Percentiles rank a stretch among this genome's conserved stretches.
phyloP scores from a whole-genome alignment of 2,888 invertebrate genomes.

The Choreutis nemorana region DNA sequence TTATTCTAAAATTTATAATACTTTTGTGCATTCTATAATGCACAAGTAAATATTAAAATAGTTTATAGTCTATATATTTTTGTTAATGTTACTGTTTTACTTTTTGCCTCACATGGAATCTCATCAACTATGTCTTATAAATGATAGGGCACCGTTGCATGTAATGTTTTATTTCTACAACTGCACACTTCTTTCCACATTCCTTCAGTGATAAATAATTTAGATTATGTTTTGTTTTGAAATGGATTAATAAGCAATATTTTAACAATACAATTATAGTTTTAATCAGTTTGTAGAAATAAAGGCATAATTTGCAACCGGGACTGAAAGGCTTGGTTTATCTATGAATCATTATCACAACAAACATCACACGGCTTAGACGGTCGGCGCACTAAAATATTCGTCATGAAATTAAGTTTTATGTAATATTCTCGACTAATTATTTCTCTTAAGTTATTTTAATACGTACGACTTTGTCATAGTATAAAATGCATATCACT shows the following conservation, averaged over 20 bases:
- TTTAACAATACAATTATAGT: no score
- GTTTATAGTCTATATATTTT: constrained; percentile 22
- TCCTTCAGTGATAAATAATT: no score
- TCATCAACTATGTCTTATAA: constrained; percentile 36
- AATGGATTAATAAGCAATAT: no score
- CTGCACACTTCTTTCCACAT: background rate
- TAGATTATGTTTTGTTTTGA: no score
- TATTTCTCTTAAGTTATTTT: no score
- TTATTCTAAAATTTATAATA: constrained; percentile 46
- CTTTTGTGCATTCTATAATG: constrained; percentile 43
- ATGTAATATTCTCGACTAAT: no score
- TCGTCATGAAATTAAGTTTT: no score
- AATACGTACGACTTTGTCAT: no score
- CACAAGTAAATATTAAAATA: constrained; percentile 48
- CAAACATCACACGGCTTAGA: constrained; percentile 30
- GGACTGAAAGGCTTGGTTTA: no score
- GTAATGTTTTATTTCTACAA: background rate
- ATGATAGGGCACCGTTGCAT: background rate
- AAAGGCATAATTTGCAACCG: no score
- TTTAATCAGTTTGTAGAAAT: no score
- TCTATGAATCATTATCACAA: constrained; percentile 28
- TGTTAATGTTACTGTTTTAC: constrained; percentile 51
- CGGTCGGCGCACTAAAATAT: constrained; percentile 10
- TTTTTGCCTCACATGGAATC: constrained; percentile 59
- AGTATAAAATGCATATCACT: no score